Evolutionary conservation across 2,888 invertebrate species (phyloP), one percentile per base, ranked within the genome.

Genomic region (Lasioglossum malachurum): DNA sequence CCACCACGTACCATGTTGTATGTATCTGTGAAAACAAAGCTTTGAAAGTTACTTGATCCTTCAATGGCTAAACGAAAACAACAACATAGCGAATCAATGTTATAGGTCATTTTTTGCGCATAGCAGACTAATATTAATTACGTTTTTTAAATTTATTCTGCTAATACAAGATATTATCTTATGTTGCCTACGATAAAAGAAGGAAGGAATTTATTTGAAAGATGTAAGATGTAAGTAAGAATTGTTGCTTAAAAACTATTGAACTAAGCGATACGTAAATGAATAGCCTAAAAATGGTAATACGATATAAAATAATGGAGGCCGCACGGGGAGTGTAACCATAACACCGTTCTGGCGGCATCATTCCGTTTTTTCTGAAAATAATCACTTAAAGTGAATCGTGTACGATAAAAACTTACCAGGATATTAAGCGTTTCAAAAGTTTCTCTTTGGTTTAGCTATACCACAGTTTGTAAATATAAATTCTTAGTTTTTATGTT

Each of bases 1-100:
- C 95, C 94, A 46, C 95, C 95, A 75, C 95, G 97, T 67, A 97
- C 97, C 98, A 98, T 98, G 41, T 92, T 91, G 44, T 64, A 60
- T 72, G 88, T 90, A 72, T 75, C 31, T 67, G 38, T 23, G 38
- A 1, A 5, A 77, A 73, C 27, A 74, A 49, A 12, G 27, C 14
- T 44, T 60, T 80, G 31, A 23, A 35, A 72, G 23, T n/a, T 71
- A 71, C 5, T 64, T 3, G 8, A 64, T 64, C 5, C 31, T 64
- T 64, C 8, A 57, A 12, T n/a, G n/a, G n/a, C 57, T 2, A n/a
- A 57, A 57, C 0, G 12, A 57, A 57, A 57, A 31, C 31, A 64
- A 64, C 2, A 31, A 64, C 64, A 35, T 14, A 31, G 0, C 1
- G 16, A 31, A 14, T 31, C 31, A 31, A 16, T 31, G 31, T 31